Conservation (phyloP, 2,888 invertebrate genomes). For the Acanthococcus lagerstroemiae region DNA sequence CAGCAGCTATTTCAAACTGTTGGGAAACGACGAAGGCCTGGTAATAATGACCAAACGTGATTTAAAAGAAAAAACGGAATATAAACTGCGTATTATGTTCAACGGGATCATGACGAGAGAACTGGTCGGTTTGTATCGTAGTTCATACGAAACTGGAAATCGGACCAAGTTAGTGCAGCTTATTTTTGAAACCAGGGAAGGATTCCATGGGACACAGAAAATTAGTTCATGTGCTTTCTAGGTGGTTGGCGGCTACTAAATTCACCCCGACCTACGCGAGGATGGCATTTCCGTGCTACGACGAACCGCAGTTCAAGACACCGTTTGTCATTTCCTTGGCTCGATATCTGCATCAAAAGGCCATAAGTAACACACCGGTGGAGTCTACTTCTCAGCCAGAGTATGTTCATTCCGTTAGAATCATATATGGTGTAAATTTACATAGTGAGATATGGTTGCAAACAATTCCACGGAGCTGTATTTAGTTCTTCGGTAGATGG, state of each 20-base stretch:
- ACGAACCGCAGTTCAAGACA: slow-evolving; percentile 73
- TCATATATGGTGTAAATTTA: background rate
- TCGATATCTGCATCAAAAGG: slow-evolving; percentile 39
- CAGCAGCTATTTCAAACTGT: too few relatives aligned
- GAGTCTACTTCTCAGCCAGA: background rate
- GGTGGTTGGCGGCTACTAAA: slow-evolving; percentile 68
- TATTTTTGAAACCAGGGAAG: too few relatives aligned
- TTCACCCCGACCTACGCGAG: slow-evolving; percentile 70
- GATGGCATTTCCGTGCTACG: slow-evolving; percentile 76
- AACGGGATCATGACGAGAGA: too few relatives aligned
- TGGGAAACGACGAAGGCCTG: too few relatives aligned
- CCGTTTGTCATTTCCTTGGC: slow-evolving; percentile 59
- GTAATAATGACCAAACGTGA: too few relatives aligned
- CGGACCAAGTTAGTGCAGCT: too few relatives aligned
- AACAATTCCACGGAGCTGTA: too few relatives aligned
- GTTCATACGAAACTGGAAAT: too few relatives aligned
- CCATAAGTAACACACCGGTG: slow-evolving; percentile 36
- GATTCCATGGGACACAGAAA: too few relatives aligned
- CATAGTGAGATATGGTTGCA: background rate
- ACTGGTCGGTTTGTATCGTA: too few relatives aligned
- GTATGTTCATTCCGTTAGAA: background rate
- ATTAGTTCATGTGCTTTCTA: slow-evolving; percentile 40
- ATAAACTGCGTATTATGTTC: too few relatives aligned
- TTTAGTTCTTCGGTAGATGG: background rate
- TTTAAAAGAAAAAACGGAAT: too few relatives aligned